Evolutionary conservation across 2,797 vertebrate species (phyloP).

Genomic region (Hippocampus kuda): DNA sequence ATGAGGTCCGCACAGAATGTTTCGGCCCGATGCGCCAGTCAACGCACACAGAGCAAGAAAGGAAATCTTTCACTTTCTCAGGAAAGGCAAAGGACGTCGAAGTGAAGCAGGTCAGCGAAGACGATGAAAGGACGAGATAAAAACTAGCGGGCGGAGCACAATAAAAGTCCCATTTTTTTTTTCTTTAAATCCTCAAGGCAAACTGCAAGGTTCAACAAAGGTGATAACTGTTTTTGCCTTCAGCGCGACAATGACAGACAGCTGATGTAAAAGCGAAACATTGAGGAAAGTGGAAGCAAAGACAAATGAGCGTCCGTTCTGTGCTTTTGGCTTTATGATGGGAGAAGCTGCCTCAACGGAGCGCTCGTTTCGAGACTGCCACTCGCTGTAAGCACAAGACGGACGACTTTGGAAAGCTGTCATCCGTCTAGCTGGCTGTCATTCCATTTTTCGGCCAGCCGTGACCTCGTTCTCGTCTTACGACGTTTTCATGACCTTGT

Average conservation of each 20-base stretch:
- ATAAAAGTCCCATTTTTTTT: neutral
- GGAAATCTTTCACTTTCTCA: constrained; percentile 12
- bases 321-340: constrained; percentile 36
- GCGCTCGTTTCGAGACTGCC: constrained; percentile 56
- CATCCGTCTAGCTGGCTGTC: neutral
- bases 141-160: constrained; percentile 9
- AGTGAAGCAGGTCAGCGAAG: constrained; percentile 14
- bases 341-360: constrained; percentile 51
- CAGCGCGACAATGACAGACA: constrained; percentile 12
- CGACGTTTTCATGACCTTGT: neutral
- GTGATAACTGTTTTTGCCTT: constrained; percentile 21
- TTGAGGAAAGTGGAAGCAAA: constrained; percentile 16
- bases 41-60: constrained; percentile 9
- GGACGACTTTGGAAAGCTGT: constrained; percentile 29
- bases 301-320: constrained; percentile 15
- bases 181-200: constrained; percentile 18
- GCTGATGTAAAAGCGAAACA: constrained; percentile 7
- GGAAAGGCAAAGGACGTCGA: constrained; percentile 11
- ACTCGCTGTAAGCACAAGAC: constrained; percentile 57
- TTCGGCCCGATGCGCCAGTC: constrained; percentile 26
- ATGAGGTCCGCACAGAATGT: constrained; percentile 23
- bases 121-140: constrained; percentile 19
- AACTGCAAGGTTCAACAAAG: constrained; percentile 23
- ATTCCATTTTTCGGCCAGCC: constrained; percentile 7
- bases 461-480: constrained; percentile 5